These are phyloP conservation scores for Chydorus sphaericus DNA, from an alignment of 2,888 invertebrate genomes.

Conservation along the genomic window DNA sequence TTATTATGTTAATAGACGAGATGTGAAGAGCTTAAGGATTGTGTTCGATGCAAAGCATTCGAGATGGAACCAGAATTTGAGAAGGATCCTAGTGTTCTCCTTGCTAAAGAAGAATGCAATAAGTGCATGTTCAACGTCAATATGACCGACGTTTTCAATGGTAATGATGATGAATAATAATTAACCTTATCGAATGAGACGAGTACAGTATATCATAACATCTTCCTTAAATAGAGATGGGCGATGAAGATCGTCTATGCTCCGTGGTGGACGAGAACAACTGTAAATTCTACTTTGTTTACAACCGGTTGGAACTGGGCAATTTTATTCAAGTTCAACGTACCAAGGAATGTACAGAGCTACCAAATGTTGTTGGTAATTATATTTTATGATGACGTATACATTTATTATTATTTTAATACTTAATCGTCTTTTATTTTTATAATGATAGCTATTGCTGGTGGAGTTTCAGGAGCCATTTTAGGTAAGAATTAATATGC, in stretches of 20 bases:
- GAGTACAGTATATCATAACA: no score
- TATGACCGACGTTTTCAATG: background rate
- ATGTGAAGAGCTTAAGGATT: constrained; percentile 4
- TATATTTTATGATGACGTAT: constrained; percentile 46
- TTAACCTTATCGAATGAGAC: no score
- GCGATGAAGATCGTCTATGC: background rate
- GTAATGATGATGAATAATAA: no score
- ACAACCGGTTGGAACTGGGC: background rate
- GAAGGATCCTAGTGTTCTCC: no score
- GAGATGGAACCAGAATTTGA: background rate
- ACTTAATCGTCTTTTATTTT: constrained; percentile 31
- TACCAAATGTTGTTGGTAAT: background rate
- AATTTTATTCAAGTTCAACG: background rate
- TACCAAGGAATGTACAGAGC: background rate
- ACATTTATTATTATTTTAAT: background rate
- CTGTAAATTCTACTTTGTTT: background rate
- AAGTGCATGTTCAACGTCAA: no score
- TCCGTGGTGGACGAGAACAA: background rate
- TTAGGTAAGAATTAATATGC: background rate
- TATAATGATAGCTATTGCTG: background rate
- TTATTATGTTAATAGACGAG: background rate
- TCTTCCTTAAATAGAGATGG: background rate
- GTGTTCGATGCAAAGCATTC: constrained; percentile 11
- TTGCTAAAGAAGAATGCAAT: constrained; percentile 2
- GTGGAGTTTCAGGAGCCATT: background rate